These are phyloP conservation scores for Euthynnus affinis DNA, from an alignment of 2,797 vertebrate genomes.

Conservation along the genomic window DNA sequence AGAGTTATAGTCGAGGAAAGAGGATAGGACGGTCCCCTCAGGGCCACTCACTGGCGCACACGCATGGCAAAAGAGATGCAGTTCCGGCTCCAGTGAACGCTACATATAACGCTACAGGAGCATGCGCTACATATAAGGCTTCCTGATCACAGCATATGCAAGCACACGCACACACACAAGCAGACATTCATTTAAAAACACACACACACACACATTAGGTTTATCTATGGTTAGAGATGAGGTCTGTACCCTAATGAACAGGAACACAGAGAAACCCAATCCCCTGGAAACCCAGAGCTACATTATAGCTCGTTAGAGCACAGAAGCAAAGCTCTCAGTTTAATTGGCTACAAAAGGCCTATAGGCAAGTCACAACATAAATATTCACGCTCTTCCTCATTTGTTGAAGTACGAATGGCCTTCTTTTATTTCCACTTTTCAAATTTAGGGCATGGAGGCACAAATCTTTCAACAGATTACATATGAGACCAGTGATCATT, in stretches of 20 bases:
- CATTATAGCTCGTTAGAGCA: slow-evolving; percentile 52
- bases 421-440: slow-evolving; percentile 11
- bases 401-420: slow-evolving; percentile 1
- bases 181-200: not conserved
- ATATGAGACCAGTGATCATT: not conserved
- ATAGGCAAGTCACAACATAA: slow-evolving; percentile 14
- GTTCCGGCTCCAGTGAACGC: slow-evolving; percentile 14
- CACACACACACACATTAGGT: not conserved
- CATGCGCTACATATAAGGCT: no score
- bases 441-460: not conserved
- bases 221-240: slow-evolving; percentile 17
- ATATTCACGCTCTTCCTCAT: slow-evolving; percentile 10
- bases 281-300: slow-evolving; percentile 23
- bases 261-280: slow-evolving; percentile 26
- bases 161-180: slow-evolving; percentile 13
- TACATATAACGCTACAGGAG: not conserved
- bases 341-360: slow-evolving; percentile 38
- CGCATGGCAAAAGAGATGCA: slow-evolving; percentile 21
- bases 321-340: slow-evolving; percentile 41
- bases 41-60: slow-evolving; percentile 51
- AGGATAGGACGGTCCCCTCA: slow-evolving; percentile 42
- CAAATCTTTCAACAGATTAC: not conserved
- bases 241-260: slow-evolving; percentile 25
- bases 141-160: slow-evolving; percentile 17
- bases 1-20: slow-evolving; percentile 41